Percentiles rank a stretch among this genome's conserved stretches.
Evolutionary conservation across 2,888 invertebrate species (phyloP).

Genomic region (Homarus gammarus): DNA sequence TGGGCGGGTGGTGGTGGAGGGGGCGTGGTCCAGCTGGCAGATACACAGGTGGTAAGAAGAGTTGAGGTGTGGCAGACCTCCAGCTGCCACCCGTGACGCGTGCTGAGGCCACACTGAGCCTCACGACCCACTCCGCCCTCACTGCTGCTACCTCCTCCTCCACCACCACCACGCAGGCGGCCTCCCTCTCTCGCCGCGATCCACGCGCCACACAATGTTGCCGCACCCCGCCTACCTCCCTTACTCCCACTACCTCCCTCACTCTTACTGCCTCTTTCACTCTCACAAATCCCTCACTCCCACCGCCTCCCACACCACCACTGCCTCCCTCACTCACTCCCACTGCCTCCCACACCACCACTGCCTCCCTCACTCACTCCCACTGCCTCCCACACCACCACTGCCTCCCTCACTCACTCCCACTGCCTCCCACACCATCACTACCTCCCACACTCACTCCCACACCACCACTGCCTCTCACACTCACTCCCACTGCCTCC

Average conservation of each 20-base stretch:
- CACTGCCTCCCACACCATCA: too few relatives aligned
- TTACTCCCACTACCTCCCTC: not conserved
- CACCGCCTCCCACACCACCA: too few relatives aligned
- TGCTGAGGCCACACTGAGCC: slow-evolving; percentile 27
- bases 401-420: too few relatives aligned
- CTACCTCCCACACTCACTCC: too few relatives aligned
- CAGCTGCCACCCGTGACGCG: slow-evolving; percentile 16
- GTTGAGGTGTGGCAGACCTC: not conserved
- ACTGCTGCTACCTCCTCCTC: slow-evolving; percentile 19
- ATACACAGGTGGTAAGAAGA: slow-evolving; percentile 6
- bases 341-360: too few relatives aligned
- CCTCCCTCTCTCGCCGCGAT: slow-evolving; percentile 17
- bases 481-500: too few relatives aligned
- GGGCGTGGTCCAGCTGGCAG: slow-evolving; percentile 15
- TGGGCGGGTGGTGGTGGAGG: slow-evolving; percentile 13
- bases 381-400: too few relatives aligned
- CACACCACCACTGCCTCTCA: too few relatives aligned
- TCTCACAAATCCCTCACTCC: not conserved
- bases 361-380: too few relatives aligned
- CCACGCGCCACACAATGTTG: slow-evolving; percentile 37
- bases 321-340: slow-evolving; percentile 2
- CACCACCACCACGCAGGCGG: slow-evolving; percentile 38
- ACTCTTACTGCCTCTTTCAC: too few relatives aligned
- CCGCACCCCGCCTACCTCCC: not conserved
- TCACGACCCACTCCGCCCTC: not conserved